A percentile compares a stretch with the other conserved stretches of the same genome.
phyloP scores from a whole-genome alignment of 2,888 invertebrate species.

The Isoperla grammatica region DNA sequence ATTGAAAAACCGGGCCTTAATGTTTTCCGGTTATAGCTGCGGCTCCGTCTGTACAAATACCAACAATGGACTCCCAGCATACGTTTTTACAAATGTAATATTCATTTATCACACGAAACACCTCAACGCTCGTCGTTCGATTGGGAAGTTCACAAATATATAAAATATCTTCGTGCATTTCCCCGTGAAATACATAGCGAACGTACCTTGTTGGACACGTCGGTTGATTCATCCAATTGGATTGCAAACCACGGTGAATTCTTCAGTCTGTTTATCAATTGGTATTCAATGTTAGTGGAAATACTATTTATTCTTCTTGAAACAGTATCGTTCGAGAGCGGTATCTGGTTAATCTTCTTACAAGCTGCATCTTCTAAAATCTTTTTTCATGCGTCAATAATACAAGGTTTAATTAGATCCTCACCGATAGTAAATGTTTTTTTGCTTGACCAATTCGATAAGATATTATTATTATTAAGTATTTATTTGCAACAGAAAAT shows the following conservation, averaged over 20 bases:
- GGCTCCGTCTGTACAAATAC: constrained; percentile 31
- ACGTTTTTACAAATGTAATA: neutral
- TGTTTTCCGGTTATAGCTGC: constrained; percentile 30
- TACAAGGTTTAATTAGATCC: too few relatives aligned
- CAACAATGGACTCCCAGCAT: constrained; percentile 5
- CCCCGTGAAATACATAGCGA: constrained; percentile 20
- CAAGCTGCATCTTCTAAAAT: neutral
- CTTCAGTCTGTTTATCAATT: constrained; percentile 18
- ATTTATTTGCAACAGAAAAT: too few relatives aligned
- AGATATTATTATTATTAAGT: too few relatives aligned
- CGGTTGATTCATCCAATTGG: constrained; percentile 27
- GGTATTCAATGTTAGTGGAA: constrained; percentile 23
- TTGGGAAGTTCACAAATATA: constrained; percentile 23
- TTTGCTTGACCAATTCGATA: too few relatives aligned
- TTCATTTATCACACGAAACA: constrained; percentile 23
- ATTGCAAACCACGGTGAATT: constrained; percentile 25
- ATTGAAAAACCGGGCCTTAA: too few relatives aligned
- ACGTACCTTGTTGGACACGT: constrained; percentile 22
- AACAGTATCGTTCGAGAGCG: constrained; percentile 19
- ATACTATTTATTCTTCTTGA: constrained; percentile 18
- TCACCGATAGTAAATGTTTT: too few relatives aligned
- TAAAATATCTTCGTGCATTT: constrained; percentile 25
- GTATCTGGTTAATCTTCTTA: neutral
- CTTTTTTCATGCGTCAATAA: neutral
- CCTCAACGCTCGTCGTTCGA: constrained; percentile 25